These are phyloP conservation scores for Xyrichtys novacula DNA, from an alignment of 2,797 vertebrate genomes.

Conservation along the genomic window DNA sequence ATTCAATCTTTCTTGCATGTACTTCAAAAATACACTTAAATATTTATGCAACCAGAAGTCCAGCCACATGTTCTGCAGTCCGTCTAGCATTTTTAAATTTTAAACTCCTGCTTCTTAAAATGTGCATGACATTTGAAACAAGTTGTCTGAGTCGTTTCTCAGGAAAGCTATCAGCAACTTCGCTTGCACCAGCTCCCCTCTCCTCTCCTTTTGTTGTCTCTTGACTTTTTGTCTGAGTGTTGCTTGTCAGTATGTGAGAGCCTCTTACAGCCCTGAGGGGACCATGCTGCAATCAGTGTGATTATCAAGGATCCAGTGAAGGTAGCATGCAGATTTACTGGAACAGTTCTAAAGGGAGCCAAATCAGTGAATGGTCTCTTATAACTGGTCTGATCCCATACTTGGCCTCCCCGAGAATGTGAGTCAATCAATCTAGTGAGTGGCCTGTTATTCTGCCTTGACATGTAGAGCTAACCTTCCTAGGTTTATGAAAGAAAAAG, in stretches of 20 bases:
- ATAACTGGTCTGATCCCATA: constrained; percentile 7
- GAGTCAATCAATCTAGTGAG: constrained; percentile 17
- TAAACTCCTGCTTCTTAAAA: constrained; percentile 2
- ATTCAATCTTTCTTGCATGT: no score
- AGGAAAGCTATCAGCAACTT: not conserved
- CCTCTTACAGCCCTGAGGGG: constrained; percentile 40
- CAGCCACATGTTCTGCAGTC: not conserved
- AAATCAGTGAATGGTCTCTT: constrained; percentile 22
- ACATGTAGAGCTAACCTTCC: not conserved
- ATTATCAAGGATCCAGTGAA: constrained; percentile 68
- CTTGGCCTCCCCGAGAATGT: not conserved
- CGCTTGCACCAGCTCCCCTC: not conserved
- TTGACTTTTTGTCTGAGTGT: constrained; percentile 62
- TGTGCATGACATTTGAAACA: constrained; percentile 22
- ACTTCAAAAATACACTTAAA: not conserved
- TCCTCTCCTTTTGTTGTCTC: constrained; percentile 39
- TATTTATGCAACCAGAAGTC: not conserved
- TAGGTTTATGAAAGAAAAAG: not conserved
- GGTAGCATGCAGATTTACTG: constrained; percentile 52
- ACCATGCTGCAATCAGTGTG: constrained; percentile 74
- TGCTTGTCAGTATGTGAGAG: constrained; percentile 40
- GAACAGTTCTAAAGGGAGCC: constrained; percentile 22
- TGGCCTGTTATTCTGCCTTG: not conserved
- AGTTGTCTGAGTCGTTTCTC: constrained; percentile 6
- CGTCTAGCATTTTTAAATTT: constrained; percentile 1